These are phyloP conservation scores for Lithobates sylvaticus DNA, from an alignment of 2,797 vertebrate genomes.

Conservation along the genomic window DNA sequence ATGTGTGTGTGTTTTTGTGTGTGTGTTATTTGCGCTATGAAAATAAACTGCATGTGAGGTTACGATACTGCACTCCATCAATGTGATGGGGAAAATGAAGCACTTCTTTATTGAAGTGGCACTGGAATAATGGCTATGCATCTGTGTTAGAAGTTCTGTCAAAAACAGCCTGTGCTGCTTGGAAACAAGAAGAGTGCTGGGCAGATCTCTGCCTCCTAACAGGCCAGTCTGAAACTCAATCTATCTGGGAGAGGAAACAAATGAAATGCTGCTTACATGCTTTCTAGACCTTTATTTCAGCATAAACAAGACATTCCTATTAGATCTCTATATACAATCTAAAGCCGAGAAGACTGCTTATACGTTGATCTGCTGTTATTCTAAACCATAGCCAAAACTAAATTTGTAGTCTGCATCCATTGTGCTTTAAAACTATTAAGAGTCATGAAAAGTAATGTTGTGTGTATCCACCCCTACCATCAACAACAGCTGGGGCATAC, in stretches of 20 bases:
- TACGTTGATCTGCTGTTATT: too few species aligned
- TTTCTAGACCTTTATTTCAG: neutral
- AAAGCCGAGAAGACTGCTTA: too few species aligned
- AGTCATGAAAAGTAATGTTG: too few species aligned
- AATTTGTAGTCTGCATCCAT: too few species aligned
- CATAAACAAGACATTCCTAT: neutral
- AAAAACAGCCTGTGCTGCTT: constrained; percentile 50
- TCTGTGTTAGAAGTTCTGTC: constrained; percentile 61
- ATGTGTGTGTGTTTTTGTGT: constrained; percentile 55
- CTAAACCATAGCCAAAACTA: too few species aligned
- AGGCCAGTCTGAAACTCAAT: neutral
- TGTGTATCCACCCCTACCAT: too few species aligned
- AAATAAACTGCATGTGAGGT: constrained; percentile 59
- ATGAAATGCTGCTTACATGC: neutral
- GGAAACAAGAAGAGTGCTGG: constrained; percentile 27
- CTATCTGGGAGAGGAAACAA: neutral
- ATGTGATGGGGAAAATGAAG: constrained; percentile 55
- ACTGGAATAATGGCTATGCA: constrained; percentile 60
- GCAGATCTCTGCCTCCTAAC: neutral
- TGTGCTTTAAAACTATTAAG: too few species aligned
- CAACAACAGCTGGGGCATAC: too few species aligned
- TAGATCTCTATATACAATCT: neutral
- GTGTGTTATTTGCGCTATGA: constrained; percentile 43
- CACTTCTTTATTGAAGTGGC: constrained; percentile 61
- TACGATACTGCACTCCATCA: constrained; percentile 56